Base-by-base conservation (phyloP, 2,113 vertebrate species). In the Zootoca vivipara region DNA sequence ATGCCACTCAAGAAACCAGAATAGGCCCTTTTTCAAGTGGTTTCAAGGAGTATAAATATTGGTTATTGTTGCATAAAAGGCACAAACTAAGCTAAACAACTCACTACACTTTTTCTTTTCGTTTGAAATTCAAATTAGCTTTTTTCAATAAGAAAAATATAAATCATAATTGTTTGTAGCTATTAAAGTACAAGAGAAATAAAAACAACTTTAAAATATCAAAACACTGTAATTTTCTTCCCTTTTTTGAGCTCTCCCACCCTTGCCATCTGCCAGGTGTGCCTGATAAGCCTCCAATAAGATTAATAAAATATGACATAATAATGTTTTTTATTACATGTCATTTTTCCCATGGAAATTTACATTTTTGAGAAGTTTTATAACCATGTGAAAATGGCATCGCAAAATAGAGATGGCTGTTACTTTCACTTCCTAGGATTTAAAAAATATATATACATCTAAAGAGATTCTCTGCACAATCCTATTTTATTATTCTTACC, bases 191-290 rank as follows among this genome's bases (percentile, higher is more conserved):
- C 22, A 58, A 74, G 69, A 85, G 52, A 67, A 64, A 86, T 74
- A 56, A 58, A 38, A 4, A 8, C 18, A 77, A 12, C 1, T 70
- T 33, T 7, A 33, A 85, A 88, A 69, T 77, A 52, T 91, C 78
- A 64, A 90, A 89, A 52, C 40, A 87, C 64, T 87, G 64, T 72
- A 87, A 78, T 73, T 90, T 93, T 90, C 52, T 92, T 92, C 89
- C 65, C 72, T 87, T 9, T 9, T 85, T 67, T 62, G 89, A 78
- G 58, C 40, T 33, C 85, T 62, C 89, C 92, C 82, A 6, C 0
- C 80, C 83, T 88, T 90, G 46, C 33, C 70, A 85, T 91, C 46
- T 85, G 87, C 74, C 78, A 56, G 1, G 24, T 65, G 30, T 42
- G 58, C 16, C 2, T 70, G 24, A 67, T 8, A 30, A 67, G 65